Evolutionary conservation across 2,888 invertebrate species (phyloP), one percentile per base, ranked within the genome.

Genomic region (Notodromas monacha): DNA sequence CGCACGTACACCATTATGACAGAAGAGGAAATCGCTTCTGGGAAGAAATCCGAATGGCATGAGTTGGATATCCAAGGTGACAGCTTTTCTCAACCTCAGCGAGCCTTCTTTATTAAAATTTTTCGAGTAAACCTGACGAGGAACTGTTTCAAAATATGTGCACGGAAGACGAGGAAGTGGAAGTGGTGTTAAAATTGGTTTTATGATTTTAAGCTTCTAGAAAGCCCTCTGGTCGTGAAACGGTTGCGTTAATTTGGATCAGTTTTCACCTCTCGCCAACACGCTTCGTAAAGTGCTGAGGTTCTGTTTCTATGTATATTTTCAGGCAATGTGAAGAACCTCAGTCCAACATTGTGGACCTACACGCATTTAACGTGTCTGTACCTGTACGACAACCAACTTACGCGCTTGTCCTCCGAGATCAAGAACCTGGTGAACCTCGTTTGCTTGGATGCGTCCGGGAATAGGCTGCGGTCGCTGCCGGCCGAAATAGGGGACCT

Each of bases 401-500:
- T 96, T 43, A 64, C 70, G 44, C 62, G 77, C 46, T 60, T 96
- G 48, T 84, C 92, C 34, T 58, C 74, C 15, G 84, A 92, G 50
- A 81, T 96, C 43, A 66, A 65, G 41, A 63, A 64, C 43, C 58
- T 96, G 41, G 58, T 57, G 36, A 73, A 74, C 54, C 60, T 96
- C 38, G 66, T 70, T 42, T 65, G 68, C 37, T 58, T 96, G 40
- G 92, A 96, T 56, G 57, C 86, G 42, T 84, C 86, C 39, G 68
- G 68, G 50, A 92, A 96, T 56, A 84, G 86, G 54, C 57, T 96
- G 42, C 62, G 84, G 38, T 72, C 70, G 48, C 58, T 96, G 51
- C 92, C 96, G 37, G 68, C 77, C 32, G 89, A 96, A 56, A 60
- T 96, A 31, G 92, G 96, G 35, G 89, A 96, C 51, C 66, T 96